Conservation (phyloP, 1,140 invertebrate genomes). For the Aphis craccivora region DNA sequence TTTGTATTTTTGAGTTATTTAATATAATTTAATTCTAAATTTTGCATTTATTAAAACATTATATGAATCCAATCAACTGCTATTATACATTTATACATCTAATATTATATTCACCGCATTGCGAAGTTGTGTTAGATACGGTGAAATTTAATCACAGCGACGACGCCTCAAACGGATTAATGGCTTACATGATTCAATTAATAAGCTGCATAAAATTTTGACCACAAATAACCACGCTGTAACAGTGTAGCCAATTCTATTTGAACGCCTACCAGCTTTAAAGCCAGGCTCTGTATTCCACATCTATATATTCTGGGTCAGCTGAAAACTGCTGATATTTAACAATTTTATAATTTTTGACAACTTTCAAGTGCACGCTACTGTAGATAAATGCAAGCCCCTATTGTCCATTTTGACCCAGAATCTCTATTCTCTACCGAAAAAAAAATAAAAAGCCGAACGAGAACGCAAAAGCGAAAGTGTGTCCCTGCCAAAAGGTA, state of each 20-base stretch:
- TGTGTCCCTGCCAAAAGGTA: constrained; percentile 25
- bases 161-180: constrained; percentile 7
- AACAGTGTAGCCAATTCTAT: constrained; percentile 28
- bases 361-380: background rate
- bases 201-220: constrained; percentile 26
- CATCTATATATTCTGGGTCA: constrained; percentile 30
- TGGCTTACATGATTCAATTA: constrained; percentile 29
- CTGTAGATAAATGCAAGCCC: background rate
- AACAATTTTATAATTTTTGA: background rate
- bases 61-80: background rate
- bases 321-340: constrained; percentile 22
- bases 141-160: constrained; percentile 19
- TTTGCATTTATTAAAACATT: background rate
- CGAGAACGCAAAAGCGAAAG: constrained; percentile 39
- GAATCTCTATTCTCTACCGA: background rate
- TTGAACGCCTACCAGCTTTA: constrained; percentile 22
- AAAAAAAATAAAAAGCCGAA: constrained; percentile 41
- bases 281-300: constrained; percentile 22
- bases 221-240: constrained; percentile 21
- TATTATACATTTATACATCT: constrained; percentile 12
- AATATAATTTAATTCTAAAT: background rate
- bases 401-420: background rate
- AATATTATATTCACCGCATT: constrained; percentile 31
- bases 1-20: background rate
- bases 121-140: background rate